These are phyloP conservation scores for Alcedo atthis DNA, from an alignment of 2,797 vertebrate species.

Conservation along the genomic window DNA sequence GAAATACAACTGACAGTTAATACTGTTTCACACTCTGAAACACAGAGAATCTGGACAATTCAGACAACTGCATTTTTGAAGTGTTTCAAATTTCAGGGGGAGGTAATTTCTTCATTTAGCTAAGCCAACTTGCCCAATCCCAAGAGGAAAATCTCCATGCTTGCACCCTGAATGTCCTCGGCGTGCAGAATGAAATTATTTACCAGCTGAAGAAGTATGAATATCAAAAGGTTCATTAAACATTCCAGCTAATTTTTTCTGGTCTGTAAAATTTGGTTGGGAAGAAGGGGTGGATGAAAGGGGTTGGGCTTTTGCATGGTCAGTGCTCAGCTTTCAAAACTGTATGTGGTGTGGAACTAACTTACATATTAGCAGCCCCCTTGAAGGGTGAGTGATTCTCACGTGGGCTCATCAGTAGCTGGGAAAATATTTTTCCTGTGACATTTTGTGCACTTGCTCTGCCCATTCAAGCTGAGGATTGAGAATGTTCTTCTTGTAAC, in stretches of 20 bases:
- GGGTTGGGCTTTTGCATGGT: neutral
- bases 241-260: constrained; percentile 53
- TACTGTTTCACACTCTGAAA: constrained; percentile 3
- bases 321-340: constrained; percentile 37
- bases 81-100: constrained; percentile 32
- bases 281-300: constrained; percentile 48
- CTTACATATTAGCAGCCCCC: neutral
- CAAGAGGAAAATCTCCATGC: constrained; percentile 19
- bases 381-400: neutral
- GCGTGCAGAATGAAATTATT: constrained; percentile 46
- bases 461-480: neutral
- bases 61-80: constrained; percentile 6
- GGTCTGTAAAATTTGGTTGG: constrained; percentile 44
- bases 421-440: constrained; percentile 36
- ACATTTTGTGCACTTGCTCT: neutral
- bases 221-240: constrained; percentile 61
- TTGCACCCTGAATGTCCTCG: constrained; percentile 37
- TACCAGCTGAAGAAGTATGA: constrained; percentile 43
- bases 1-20: neutral
- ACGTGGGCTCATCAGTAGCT: neutral
- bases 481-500: neutral
- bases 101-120: constrained; percentile 45
- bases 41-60: constrained; percentile 16
- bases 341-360: neutral
- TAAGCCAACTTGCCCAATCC: neutral